These are phyloP conservation scores for Heliothis subflexa DNA, from an alignment of 1,140 invertebrate species.

Conservation along the genomic window DNA sequence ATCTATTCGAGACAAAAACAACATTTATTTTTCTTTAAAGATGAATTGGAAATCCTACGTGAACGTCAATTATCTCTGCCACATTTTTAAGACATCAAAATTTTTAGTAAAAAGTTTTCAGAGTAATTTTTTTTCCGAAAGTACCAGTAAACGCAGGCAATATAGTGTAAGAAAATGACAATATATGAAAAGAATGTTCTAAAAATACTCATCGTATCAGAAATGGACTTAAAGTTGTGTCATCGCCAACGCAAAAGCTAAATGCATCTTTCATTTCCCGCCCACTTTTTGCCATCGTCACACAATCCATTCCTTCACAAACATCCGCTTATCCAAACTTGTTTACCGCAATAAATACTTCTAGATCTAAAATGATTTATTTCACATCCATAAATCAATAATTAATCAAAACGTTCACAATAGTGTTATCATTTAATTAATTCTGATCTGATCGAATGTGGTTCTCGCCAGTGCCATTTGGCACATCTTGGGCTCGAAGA, in stretches of 20 bases:
- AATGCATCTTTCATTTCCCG: neutral
- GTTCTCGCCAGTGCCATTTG: slow-evolving; percentile 22
- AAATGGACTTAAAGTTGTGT: too few relatives aligned
- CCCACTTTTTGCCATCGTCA: neutral
- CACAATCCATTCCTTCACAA: neutral
- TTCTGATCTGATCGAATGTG: neutral
- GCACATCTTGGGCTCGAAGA: slow-evolving; percentile 10
- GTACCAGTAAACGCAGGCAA: too few relatives aligned
- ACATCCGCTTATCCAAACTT: neutral
- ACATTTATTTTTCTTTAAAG: neutral
- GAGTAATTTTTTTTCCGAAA: too few relatives aligned
- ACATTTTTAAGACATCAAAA: too few relatives aligned
- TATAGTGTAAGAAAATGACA: too few relatives aligned
- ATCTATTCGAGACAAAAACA: neutral
- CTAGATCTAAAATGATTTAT: neutral
- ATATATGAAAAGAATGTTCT: too few relatives aligned
- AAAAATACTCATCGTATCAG: too few relatives aligned
- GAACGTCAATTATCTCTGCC: neutral
- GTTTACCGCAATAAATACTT: slow-evolving; percentile 24
- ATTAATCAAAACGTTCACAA: slow-evolving; percentile 30
- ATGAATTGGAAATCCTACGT: neutral
- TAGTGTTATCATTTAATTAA: slow-evolving; percentile 35
- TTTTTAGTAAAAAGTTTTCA: too few relatives aligned
- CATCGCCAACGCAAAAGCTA: too few relatives aligned
- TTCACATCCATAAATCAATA: slow-evolving; percentile 7